Evolutionary conservation across 1,140 invertebrate species (phyloP), one percentile per base, ranked within the genome.

Genomic region (Macrocentrus cingulum): DNA sequence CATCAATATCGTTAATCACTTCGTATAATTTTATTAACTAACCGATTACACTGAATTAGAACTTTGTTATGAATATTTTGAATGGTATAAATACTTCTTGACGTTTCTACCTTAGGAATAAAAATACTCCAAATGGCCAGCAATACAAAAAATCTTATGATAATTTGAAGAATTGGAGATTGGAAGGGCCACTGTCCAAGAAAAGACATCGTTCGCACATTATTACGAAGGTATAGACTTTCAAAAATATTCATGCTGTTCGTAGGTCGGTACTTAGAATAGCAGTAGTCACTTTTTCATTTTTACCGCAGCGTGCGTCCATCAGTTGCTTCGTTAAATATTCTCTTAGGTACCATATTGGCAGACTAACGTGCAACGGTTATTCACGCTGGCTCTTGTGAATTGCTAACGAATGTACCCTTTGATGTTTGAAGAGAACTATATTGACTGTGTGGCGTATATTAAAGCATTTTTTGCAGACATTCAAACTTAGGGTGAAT

Each of bases 181-280:
- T 53, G 39, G 44, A 46, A 59, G 23, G 57, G 57, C 57, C 57
- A 59, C 8, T 53, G 57, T 1, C 57, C 57, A 15, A 53, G 15
- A 9, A 45, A 11, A 11, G 1, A 7, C 2, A 59, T 2, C 4
- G 39, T 11, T 11, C 18, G 20, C 20, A 19, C 41, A 22, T 50
- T 48, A 3, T 48, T 57, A 8, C 55, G 22, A 23, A 48, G 50
- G 32, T 41, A 50, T 13, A 9, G 55, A 11, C 16, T 48, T 8
- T 50, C 45, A 11, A 57, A 57, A 16, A 50, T 25, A 23, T 57
- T 44, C 55, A 57, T 57, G 19, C 15, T 45, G 0, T 8, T 23
- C 22, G 2, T 7, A 1, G 5, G 41, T 18, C 2, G 2, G 5
- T 20, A 44, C n/a, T 22, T 3, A 18, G 15, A 44, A 7, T 44